Base-by-base conservation (phyloP, 2,113 vertebrate genomes). In the Hippolais icterina region DNA sequence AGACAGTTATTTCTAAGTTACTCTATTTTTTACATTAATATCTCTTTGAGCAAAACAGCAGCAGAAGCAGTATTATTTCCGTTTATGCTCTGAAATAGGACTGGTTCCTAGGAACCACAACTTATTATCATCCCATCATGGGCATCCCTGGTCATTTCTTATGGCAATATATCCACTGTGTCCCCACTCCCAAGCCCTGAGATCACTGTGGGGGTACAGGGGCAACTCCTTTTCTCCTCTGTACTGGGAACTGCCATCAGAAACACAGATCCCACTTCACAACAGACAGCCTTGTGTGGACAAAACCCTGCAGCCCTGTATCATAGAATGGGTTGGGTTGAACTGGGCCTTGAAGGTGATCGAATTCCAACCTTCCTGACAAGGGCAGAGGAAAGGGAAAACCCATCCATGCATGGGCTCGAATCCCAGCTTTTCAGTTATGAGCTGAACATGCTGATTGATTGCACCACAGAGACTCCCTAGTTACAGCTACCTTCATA, bases 361-460 rank as follows among this genome's bases (percentile, higher is more conserved):
- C 3, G 31, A 29, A 15, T 57, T 71, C 14, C 41, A 77, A 37
- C 1, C 11, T 21, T 15, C 5, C 8, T 65, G 28, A 24, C 13
- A 28, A 1, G 4, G 14, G 28, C 57, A 87, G 37, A 80, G 39
- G 15, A 52, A 71, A 63, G 15, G 10, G 7, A 33, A 37, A 59
- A 24, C 0, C 0, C 96, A 89, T 97, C 97, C 94, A 84, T 94
- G 87, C 95, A 94, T 97, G 96, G 97, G 93, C 94, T 98, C 24
- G 33, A 97, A 97, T 95, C 97, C 97, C 97, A 97, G 97, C 93
- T 98, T 98, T 98, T 94, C 83, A 60, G 95, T 96, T 96, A 97
- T 96, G 96, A 98, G 97, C 96, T 93, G 93, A 97, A 97, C 54
- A 83, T 96, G 93, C 95, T 97, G 94, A 97, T 96, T 94, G 44